Evolutionary conservation across 2,113 vertebrate species (phyloP).

Genomic region (Microcebus tavaratra): DNA sequence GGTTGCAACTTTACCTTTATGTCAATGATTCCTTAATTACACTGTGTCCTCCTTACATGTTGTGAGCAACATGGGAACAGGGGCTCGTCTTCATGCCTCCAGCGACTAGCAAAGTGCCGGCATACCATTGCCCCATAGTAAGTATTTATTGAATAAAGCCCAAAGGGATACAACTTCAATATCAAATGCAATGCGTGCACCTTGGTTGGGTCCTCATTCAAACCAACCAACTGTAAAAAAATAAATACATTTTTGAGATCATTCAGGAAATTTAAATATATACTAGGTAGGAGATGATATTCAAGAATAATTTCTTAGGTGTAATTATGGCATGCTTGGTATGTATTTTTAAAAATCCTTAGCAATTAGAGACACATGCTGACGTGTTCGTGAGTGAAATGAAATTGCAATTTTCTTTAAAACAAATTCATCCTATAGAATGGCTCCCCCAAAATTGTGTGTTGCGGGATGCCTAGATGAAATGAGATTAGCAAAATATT

Average conservation of each 20-base stretch:
- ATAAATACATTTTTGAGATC: neutral
- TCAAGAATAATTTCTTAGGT: neutral
- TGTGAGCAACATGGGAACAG: neutral
- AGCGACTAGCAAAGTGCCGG: neutral
- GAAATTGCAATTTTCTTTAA: neutral
- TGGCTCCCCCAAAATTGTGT: neutral
- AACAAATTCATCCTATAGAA: too few relatives aligned
- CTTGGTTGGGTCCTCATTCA: neutral
- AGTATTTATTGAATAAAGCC: neutral
- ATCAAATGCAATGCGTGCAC: too few relatives aligned
- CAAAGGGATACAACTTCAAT: neutral
- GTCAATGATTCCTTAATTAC: neutral
- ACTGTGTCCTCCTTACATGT: neutral
- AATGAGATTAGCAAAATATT: too few relatives aligned
- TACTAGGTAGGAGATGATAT: neutral
- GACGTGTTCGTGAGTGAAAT: neutral
- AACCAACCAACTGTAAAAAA: neutral
- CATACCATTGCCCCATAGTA: neutral
- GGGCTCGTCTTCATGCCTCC: neutral
- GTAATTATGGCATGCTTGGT: neutral
- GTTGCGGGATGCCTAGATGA: too few relatives aligned
- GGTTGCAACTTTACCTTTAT: neutral
- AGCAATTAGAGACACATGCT: neutral
- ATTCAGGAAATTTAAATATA: neutral
- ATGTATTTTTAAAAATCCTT: neutral